phyloP scores from a whole-genome alignment of 2,888 invertebrate species.

The Biston stratarius region DNA sequence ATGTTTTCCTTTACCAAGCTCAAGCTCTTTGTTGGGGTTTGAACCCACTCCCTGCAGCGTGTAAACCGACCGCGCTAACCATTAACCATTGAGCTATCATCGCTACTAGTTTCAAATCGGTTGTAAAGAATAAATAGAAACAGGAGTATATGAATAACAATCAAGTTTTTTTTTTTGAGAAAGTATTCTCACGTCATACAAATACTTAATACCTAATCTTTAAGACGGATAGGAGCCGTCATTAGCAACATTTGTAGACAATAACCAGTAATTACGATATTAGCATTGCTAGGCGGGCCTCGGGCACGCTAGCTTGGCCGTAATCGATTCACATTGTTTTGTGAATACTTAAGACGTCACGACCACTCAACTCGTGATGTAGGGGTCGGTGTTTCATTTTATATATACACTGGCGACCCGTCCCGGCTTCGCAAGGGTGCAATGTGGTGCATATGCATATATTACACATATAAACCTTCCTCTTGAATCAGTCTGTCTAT shows the following conservation, averaged over 20 bases:
- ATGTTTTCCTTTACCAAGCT: too few relatives aligned
- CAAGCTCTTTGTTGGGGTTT: too few relatives aligned
- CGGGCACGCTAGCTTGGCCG: constrained; percentile 19
- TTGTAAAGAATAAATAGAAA: too few relatives aligned
- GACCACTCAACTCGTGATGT: constrained; percentile 12
- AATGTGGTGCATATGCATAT: too few relatives aligned
- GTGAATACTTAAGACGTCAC: constrained; percentile 13
- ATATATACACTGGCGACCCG: too few relatives aligned
- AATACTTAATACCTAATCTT: background rate
- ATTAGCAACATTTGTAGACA: constrained; percentile 28
- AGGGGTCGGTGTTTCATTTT: background rate
- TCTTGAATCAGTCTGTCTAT: too few relatives aligned
- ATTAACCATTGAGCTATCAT: too few relatives aligned
- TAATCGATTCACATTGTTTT: constrained; percentile 28
- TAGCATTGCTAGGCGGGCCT: constrained; percentile 29
- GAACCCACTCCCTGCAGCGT: too few relatives aligned
- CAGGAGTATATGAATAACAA: background rate
- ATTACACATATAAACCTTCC: too few relatives aligned
- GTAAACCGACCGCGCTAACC: too few relatives aligned
- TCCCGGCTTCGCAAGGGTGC: too few relatives aligned
- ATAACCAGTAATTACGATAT: constrained; percentile 27
- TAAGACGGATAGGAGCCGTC: background rate
- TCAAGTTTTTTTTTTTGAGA: background rate
- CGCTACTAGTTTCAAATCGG: too few relatives aligned
- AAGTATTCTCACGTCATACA: background rate